Base-by-base conservation (phyloP, 2,113 vertebrate species). In the Todiramphus chloris region DNA sequence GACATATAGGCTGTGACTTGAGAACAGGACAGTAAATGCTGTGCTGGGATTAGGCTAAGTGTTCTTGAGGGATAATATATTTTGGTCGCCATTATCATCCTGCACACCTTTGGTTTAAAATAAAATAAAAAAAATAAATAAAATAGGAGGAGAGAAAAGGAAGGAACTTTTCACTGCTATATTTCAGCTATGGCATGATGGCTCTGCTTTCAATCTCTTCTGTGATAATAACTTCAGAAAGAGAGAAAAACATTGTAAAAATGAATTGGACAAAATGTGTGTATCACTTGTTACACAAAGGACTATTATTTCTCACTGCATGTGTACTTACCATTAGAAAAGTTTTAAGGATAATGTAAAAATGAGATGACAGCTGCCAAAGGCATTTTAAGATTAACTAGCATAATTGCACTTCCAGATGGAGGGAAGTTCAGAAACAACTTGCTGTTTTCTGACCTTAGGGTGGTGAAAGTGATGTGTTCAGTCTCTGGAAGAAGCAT, bases 271-370 rank as follows among this genome's bases (percentile, higher is more conserved):
- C 66, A 69, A 81, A 96, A 51, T 23, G 13, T 81, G 17, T 62
- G 25, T 74, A 41, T 88, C 0, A 3, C 89, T 91, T 96, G 86
- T 82, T 94, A 89, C n/a, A 85, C 39, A 87, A 86, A 96, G 53
- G 60, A 74, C 59, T 94, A 68, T 93, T 89, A 96, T 95, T 94
- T 86, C 66, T 92, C 92, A 53, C 89, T 53, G 89, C 50, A 41
- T 93, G 77, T 85, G 75, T 94, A 90, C 87, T 96, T 93, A 94
- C 80, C 77, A 69, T 62, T 95, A 89, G 27, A 77, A 93, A 94
- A 76, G 56, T 92, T 96, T 94, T 87, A 91, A 95, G 84, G 67
- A 92, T 70, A 72, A 53, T 70, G 39, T 24, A 35, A 91, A 90
- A 93, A 31, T 8, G 17, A 92, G 69, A 64, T 78, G 93, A 63